Evolutionary conservation across 1,140 invertebrate genomes (phyloP).

Genomic region (Pogonus chalceus): DNA sequence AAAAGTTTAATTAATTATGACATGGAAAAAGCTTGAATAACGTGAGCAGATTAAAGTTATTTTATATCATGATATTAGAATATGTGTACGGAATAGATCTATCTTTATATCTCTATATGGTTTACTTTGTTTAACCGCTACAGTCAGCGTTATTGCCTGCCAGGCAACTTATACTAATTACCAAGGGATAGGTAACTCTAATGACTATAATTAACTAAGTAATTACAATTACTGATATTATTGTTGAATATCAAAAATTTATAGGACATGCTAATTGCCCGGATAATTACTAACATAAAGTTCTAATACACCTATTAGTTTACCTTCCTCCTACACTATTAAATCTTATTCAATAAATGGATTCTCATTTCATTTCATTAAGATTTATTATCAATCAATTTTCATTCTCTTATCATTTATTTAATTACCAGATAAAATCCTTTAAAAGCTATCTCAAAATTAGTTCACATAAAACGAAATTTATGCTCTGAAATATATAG

Average conservation of each 20-base stretch:
- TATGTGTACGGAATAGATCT: neutral
- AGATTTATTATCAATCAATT: no score
- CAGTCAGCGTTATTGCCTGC: neutral
- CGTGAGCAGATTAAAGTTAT: neutral
- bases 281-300: neutral
- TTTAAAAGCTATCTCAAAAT: no score
- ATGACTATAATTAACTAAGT: neutral
- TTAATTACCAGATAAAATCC: no score
- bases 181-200: neutral
- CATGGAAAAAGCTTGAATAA: neutral
- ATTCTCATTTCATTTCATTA: no score
- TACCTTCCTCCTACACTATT: no score
- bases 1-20: neutral
- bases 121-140: no score
- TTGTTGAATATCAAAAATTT: constrained; percentile 3
- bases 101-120: no score
- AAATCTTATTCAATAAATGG: no score
- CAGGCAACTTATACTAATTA: neutral
- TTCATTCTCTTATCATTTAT: no score
- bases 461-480: no score
- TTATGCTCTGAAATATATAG: no score
- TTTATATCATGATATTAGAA: neutral
- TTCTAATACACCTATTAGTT: no score
- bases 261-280: neutral
- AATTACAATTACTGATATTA: constrained; percentile 4